These are phyloP conservation scores for Aldrovandia affinis DNA, from an alignment of 2,797 vertebrate species.

Conservation along the genomic window DNA sequence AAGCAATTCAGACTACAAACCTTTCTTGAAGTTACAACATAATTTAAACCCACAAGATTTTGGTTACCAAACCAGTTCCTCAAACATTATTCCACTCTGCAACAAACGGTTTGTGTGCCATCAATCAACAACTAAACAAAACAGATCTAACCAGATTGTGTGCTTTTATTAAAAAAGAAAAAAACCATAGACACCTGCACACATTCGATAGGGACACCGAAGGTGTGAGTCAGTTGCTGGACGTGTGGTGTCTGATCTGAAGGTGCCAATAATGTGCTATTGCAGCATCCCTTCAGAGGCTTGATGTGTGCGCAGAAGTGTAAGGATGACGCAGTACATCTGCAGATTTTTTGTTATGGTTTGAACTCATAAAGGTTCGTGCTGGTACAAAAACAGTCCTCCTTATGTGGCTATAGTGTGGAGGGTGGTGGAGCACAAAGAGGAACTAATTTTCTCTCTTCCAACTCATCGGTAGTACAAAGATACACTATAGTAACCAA, in stretches of 20 bases:
- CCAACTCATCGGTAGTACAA: no score
- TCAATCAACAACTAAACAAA: background rate
- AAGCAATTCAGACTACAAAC: background rate
- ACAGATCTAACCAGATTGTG: background rate
- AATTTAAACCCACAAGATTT: background rate
- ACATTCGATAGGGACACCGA: background rate
- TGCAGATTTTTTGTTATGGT: background rate
- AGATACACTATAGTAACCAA: no score
- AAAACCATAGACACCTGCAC: background rate
- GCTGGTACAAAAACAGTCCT: no score
- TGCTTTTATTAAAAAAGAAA: background rate
- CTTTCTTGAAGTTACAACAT: background rate
- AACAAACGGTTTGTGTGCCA: background rate
- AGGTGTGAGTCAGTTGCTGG: background rate
- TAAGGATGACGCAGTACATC: background rate
- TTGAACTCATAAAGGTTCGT: background rate
- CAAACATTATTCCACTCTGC: background rate
- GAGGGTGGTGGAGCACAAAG: background rate
- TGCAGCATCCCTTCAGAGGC: background rate
- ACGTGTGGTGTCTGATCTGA: background rate
- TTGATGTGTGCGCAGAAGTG: background rate
- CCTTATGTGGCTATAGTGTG: background rate
- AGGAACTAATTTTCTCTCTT: no score
- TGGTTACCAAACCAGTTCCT: background rate
- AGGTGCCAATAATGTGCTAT: background rate